Evolutionary conservation across 2,888 invertebrate species (phyloP).

Genomic region (Conistra vaccinii): DNA sequence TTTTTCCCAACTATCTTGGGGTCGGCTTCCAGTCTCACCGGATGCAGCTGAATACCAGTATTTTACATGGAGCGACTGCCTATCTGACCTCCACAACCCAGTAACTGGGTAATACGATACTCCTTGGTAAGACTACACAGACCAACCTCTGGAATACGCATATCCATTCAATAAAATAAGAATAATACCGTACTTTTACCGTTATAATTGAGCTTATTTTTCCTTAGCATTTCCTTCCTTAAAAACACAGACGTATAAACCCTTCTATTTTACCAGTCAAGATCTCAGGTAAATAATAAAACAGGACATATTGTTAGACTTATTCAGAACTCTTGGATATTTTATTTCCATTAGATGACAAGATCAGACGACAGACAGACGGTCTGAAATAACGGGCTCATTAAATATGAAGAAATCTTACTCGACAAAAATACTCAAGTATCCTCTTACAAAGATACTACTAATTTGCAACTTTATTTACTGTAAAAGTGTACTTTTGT

Average conservation of each 20-base stretch:
- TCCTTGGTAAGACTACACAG: no score
- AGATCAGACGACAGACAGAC: constrained; percentile 65
- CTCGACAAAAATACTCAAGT: constrained; percentile 71
- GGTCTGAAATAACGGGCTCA: constrained; percentile 71
- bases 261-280: constrained; percentile 2
- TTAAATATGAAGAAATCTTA: constrained; percentile 76
- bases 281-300: constrained; percentile 51
- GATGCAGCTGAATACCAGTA: no score
- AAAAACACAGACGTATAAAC: constrained; percentile 1
- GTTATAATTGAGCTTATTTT: background rate
- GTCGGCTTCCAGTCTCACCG: no score
- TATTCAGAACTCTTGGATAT: constrained; percentile 37
- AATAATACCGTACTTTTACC: background rate
- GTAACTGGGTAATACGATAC: no score
- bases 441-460: constrained; percentile 71
- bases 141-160: no score
- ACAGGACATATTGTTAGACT: constrained; percentile 31
- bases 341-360: constrained; percentile 50
- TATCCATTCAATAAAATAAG: background rate
- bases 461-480: constrained; percentile 83
- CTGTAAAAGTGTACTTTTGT: constrained; percentile 74
- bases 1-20: no score
- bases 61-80: no score
- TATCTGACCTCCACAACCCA: no score
- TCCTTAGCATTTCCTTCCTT: constrained; percentile 9